These are phyloP conservation scores for Puntigrus tetrazona DNA, from an alignment of 2,113 vertebrate species.

Conservation along the genomic window DNA sequence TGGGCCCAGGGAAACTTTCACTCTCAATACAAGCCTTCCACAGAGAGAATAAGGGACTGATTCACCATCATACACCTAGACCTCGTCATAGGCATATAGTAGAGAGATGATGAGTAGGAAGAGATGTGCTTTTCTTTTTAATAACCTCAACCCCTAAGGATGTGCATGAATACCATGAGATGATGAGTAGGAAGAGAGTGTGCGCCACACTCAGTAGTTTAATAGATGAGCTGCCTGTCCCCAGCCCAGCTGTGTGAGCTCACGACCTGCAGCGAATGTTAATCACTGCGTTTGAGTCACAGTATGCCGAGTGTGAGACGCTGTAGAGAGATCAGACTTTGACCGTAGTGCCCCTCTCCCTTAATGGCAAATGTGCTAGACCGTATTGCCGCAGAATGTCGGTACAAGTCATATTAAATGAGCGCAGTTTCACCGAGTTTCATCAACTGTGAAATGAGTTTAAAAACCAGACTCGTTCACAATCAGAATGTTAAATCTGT, in stretches of 20 bases:
- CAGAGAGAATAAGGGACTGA: neutral
- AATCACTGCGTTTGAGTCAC: constrained; percentile 35
- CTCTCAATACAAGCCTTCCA: constrained; percentile 24
- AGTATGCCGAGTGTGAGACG: neutral
- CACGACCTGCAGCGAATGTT: constrained; percentile 32
- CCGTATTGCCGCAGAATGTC: constrained; percentile 1
- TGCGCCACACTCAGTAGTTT: constrained; percentile 1
- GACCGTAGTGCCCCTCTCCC: neutral
- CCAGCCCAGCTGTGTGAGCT: constrained; percentile 35
- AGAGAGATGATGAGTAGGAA: neutral
- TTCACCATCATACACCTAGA: constrained; percentile 17
- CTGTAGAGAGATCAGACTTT: constrained; percentile 10
- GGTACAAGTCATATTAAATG: constrained; percentile 13
- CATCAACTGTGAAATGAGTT: constrained; percentile 43
- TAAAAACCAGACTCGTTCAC: neutral
- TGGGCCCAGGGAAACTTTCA: neutral
- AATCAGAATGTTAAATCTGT: constrained; percentile 11
- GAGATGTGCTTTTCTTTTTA: neutral
- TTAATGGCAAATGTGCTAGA: constrained; percentile 24
- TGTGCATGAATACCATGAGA: neutral
- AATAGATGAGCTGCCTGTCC: constrained; percentile 37
- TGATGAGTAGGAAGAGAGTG: neutral
- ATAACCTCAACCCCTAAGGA: constrained; percentile 8
- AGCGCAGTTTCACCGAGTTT: constrained; percentile 27
- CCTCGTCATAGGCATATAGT: neutral